Evolutionary conservation across 2,113 vertebrate species (phyloP).

Genomic region (Nannobrachium achirus): DNA sequence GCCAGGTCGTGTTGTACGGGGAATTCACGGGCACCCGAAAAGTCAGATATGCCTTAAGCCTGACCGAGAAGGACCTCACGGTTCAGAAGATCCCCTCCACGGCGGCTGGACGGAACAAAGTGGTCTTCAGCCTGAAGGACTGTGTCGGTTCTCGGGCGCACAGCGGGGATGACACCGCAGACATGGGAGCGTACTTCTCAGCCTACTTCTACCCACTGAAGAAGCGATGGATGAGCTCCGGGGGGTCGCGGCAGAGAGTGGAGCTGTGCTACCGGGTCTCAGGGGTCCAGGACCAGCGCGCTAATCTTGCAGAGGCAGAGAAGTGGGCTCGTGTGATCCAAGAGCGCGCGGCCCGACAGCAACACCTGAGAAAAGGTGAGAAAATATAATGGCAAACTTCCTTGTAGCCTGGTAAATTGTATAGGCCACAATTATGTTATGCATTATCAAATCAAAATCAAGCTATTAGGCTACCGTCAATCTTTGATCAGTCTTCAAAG

Average conservation of each 20-base stretch:
- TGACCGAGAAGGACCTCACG: constrained; percentile 71
- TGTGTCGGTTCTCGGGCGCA: constrained; percentile 75
- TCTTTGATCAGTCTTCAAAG: too few species aligned
- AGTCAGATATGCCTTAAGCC: constrained; percentile 62
- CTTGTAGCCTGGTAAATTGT: too few species aligned
- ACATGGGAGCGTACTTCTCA: constrained; percentile 66
- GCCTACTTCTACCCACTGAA: constrained; percentile 74
- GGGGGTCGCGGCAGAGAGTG: constrained; percentile 63
- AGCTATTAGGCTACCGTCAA: too few species aligned
- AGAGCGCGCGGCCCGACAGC: constrained; percentile 55
- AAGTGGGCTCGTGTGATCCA: constrained; percentile 74
- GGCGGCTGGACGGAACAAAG: constrained; percentile 59
- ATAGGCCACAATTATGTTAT: too few species aligned
- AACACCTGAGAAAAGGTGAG: constrained; percentile 65
- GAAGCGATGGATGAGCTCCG: constrained; percentile 67
- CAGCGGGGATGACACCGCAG: constrained; percentile 48
- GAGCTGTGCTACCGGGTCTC: constrained; percentile 74
- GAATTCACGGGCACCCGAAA: constrained; percentile 70
- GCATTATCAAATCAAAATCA: too few species aligned
- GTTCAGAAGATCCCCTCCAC: constrained; percentile 64
- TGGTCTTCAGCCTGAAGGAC: constrained; percentile 69
- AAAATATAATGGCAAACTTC: neutral
- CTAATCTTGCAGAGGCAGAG: constrained; percentile 77
- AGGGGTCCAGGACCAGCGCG: constrained; percentile 55
- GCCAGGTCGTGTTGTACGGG: constrained; percentile 61